Percentiles rank a stretch among this genome's conserved stretches.
These are phyloP conservation scores for Drosophila borborema DNA, from an alignment of 2,888 invertebrate species.

Conservation along the genomic window DNA sequence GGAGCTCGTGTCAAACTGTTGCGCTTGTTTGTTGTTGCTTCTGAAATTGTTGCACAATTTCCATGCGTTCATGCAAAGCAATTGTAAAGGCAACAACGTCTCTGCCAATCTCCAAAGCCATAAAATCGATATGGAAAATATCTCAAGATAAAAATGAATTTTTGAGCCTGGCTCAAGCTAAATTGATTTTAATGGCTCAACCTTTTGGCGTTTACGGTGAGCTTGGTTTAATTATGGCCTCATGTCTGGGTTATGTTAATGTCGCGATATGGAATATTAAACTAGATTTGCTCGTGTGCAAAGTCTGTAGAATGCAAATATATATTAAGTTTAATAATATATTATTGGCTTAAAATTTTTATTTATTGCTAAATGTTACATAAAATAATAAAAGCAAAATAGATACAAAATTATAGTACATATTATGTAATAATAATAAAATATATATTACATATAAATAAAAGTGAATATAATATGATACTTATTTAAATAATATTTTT, in stretches of 20 bases:
- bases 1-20: conserved; percentile 26
- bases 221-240: conserved; percentile 15
- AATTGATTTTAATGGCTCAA: conserved; percentile 54
- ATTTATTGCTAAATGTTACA: neutral
- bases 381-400: neutral
- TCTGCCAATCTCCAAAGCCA: conserved; percentile 57
- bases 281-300: neutral
- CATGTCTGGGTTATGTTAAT: conserved; percentile 14
- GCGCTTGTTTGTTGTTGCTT: conserved; percentile 25
- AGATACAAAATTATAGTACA: too few relatives aligned
- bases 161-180: conserved; percentile 31
- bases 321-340: neutral
- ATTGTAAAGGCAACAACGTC: conserved; percentile 64
- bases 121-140: conserved; percentile 54
- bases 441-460: neutral
- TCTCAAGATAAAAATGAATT: conserved; percentile 14
- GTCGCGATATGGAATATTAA: neutral
- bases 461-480: neutral
- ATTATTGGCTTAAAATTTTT: neutral
- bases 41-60: conserved; percentile 56
- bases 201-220: conserved; percentile 50
- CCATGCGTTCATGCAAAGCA: conserved; percentile 69
- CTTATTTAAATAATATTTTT: neutral
- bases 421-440: neutral
- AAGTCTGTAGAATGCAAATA: neutral